These are phyloP conservation scores for Tragelaphus eurycerus DNA, from an alignment of 2,797 vertebrate species.

Conservation along the genomic window DNA sequence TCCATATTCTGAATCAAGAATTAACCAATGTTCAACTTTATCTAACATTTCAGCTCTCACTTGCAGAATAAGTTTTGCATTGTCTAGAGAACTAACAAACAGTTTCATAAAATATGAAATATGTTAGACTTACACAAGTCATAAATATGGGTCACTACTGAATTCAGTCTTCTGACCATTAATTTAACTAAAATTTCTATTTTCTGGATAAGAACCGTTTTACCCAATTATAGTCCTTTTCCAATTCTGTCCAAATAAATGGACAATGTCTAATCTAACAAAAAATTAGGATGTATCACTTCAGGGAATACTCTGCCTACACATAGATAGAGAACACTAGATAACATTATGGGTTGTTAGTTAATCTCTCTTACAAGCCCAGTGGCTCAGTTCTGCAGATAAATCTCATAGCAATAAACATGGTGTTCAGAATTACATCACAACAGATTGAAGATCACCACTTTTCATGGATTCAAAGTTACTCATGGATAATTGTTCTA, in stretches of 20 bases:
- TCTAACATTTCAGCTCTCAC: background rate
- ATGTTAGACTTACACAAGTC: background rate
- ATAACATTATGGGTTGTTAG: background rate
- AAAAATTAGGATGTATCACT: background rate
- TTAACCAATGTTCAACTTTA: background rate
- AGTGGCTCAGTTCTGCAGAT: background rate
- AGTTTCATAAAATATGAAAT: background rate
- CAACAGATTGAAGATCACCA: background rate
- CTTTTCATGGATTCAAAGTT: too few species aligned
- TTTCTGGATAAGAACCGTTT: background rate
- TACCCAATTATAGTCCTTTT: background rate
- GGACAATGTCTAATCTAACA: background rate
- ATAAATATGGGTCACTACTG: background rate
- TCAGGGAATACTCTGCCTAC: background rate
- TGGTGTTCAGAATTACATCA: background rate
- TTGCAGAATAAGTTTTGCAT: background rate
- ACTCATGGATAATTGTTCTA: background rate
- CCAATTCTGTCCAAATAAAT: background rate
- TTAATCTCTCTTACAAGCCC: background rate
- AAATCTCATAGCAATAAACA: background rate
- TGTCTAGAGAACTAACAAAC: background rate
- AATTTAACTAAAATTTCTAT: slow-evolving; percentile 20
- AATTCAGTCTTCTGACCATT: slow-evolving; percentile 1
- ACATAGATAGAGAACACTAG: background rate
- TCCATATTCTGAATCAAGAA: background rate